A percentile compares a stretch with the other conserved stretches of the same genome.
These are phyloP conservation scores for Paralichthys olivaceus DNA, from an alignment of 2,113 vertebrate genomes.

Conservation along the genomic window DNA sequence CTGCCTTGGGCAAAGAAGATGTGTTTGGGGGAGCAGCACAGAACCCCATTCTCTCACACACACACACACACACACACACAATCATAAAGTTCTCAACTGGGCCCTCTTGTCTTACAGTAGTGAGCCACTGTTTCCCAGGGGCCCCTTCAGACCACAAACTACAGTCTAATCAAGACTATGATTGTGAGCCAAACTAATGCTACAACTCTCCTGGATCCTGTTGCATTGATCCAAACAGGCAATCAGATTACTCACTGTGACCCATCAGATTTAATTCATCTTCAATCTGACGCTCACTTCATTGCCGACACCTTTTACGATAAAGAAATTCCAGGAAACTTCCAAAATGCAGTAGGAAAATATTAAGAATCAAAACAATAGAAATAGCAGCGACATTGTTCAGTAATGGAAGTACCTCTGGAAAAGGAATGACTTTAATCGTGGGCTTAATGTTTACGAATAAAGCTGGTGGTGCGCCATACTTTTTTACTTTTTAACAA, in stretches of 20 bases:
- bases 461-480: not conserved
- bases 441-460: no score
- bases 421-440: not conserved
- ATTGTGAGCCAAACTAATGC: conserved; percentile 45
- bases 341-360: not conserved
- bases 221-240: conserved; percentile 56
- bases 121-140: conserved; percentile 45
- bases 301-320: conserved; percentile 24
- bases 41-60: conserved; percentile 20
- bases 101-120: conserved; percentile 40
- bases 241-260: conserved; percentile 63
- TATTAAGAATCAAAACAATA: not conserved
- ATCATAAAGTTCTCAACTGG: conserved; percentile 31
- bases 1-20: conserved; percentile 40
- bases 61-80: not conserved
- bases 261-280: conserved; percentile 59
- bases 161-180: conserved; percentile 51
- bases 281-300: conserved; percentile 26
- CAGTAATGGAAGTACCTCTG: not conserved
- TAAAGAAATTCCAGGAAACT: not conserved
- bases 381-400: not conserved
- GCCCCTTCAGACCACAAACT: conserved; percentile 51
- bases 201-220: conserved; percentile 58
- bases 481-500: not conserved
- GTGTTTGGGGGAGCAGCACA: conserved; percentile 28